Evolutionary conservation across 2,888 invertebrate species (phyloP).

Genomic region (Oxyscelio sp.): DNA sequence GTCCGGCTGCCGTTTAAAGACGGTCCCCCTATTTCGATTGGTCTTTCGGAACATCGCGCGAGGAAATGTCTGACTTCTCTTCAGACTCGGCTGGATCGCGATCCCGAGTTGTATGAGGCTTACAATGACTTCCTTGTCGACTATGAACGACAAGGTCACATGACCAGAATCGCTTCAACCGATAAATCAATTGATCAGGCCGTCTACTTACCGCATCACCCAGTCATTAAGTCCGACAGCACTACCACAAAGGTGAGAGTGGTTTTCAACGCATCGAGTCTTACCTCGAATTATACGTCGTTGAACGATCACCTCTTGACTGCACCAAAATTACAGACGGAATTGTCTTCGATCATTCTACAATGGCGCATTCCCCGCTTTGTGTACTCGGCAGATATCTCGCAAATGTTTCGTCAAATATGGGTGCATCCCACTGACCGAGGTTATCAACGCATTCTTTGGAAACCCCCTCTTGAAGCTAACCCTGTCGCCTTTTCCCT

Average conservation of each 20-base stretch:
- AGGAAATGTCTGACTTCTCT: background rate
- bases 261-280: slow-evolving; percentile 48
- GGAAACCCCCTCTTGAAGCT: too few species aligned
- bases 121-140: slow-evolving; percentile 3
- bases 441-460: too few species aligned
- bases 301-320: slow-evolving; percentile 14
- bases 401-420: too few species aligned
- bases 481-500: too few species aligned
- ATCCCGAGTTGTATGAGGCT: background rate
- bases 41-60: background rate
- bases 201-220: slow-evolving; percentile 37
- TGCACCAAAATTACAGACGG: too few species aligned
- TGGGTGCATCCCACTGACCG: too few species aligned
- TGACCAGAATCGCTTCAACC: background rate
- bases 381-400: too few species aligned
- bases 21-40: background rate
- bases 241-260: slow-evolving; percentile 43
- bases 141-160: background rate
- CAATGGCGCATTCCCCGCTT: too few species aligned
- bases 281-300: slow-evolving; percentile 42
- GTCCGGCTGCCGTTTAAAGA: too few species aligned
- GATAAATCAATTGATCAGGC: background rate
- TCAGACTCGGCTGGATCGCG: too few species aligned
- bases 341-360: too few species aligned
- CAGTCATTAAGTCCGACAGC: slow-evolving; percentile 20